These are phyloP conservation scores for Prosapia bicincta DNA, from an alignment of 2,888 invertebrate species.

Conservation along the genomic window DNA sequence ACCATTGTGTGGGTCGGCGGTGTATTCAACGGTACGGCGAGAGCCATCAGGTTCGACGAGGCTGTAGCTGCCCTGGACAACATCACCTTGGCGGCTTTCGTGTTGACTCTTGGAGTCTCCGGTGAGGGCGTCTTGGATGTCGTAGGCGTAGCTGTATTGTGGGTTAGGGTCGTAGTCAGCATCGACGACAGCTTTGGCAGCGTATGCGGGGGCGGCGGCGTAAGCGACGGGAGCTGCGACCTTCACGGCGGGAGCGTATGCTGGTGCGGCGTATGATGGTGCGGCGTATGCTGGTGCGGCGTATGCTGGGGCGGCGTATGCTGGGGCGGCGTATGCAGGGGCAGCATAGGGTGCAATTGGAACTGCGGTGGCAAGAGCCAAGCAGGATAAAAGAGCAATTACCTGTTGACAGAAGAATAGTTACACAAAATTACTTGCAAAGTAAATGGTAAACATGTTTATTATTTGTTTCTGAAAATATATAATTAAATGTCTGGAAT, in stretches of 20 bases:
- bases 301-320: conserved; percentile 38
- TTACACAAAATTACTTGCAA: no score
- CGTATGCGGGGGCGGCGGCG: conserved; percentile 30
- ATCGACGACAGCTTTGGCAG: conserved; percentile 44
- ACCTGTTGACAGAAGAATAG: neutral
- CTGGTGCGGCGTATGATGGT: conserved; percentile 39
- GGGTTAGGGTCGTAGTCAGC: conserved; percentile 41
- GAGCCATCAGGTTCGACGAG: conserved; percentile 37
- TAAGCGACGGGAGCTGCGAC: conserved; percentile 32
- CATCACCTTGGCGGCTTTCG: conserved; percentile 38
- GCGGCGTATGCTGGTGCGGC: conserved; percentile 33
- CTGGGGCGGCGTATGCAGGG: conserved; percentile 35
- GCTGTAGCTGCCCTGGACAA: conserved; percentile 39
- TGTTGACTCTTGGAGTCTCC: conserved; percentile 40
- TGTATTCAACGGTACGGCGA: conserved; percentile 38
- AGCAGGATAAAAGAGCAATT: neutral
- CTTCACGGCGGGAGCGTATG: conserved; percentile 39
- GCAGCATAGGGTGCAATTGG: conserved; percentile 1
- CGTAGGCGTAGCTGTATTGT: conserved; percentile 40
- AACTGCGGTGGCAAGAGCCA: neutral
- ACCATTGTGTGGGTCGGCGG: conserved; percentile 42
- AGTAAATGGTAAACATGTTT: no score
- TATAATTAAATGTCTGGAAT: no score
- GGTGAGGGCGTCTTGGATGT: conserved; percentile 40
- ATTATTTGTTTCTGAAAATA: no score